A percentile compares a stretch with the other conserved stretches of the same genome.
Evolutionary conservation across 2,888 invertebrate genomes (phyloP).

Genomic region (Pseudanteris insignis): DNA sequence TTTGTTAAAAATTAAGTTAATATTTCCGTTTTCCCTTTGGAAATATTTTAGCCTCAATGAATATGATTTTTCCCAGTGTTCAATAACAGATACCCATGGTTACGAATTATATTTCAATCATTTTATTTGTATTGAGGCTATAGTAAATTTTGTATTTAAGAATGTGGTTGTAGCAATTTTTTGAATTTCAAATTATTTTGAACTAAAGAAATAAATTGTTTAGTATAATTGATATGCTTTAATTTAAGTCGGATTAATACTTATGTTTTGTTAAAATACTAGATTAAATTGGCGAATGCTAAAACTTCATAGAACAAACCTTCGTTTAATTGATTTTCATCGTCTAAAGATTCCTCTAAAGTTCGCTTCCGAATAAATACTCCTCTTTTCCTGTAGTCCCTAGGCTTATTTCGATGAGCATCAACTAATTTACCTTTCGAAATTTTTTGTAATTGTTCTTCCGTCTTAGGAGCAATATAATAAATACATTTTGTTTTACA

Average conservation of each 20-base stretch:
- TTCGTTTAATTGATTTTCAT: no score
- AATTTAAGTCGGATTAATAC: no score
- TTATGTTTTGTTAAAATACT: no score
- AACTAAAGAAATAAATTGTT: no score
- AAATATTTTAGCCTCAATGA: neutral
- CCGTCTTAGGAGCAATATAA: constrained; percentile 14
- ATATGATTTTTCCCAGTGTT: constrained; percentile 5
- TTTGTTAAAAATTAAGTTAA: constrained; percentile 4
- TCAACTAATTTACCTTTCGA: constrained; percentile 19
- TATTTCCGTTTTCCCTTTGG: neutral
- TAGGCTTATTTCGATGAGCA: constrained; percentile 13
- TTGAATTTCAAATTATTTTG: no score
- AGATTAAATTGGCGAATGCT: no score
- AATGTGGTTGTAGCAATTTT: no score
- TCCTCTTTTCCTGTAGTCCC: constrained; percentile 11
- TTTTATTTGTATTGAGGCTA: neutral
- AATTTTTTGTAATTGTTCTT: constrained; percentile 20
- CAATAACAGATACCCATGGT: constrained; percentile 1
- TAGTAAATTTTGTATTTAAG: no score
- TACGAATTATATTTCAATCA: constrained; percentile 1
- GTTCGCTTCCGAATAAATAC: neutral
- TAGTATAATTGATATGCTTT: no score
- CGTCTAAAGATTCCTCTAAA: no score
- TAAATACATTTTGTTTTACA: constrained; percentile 15
- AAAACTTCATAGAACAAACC: no score